phyloP scores from a whole-genome alignment of 2,888 invertebrate species.

The Sinopyrophorus schimmeli region DNA sequence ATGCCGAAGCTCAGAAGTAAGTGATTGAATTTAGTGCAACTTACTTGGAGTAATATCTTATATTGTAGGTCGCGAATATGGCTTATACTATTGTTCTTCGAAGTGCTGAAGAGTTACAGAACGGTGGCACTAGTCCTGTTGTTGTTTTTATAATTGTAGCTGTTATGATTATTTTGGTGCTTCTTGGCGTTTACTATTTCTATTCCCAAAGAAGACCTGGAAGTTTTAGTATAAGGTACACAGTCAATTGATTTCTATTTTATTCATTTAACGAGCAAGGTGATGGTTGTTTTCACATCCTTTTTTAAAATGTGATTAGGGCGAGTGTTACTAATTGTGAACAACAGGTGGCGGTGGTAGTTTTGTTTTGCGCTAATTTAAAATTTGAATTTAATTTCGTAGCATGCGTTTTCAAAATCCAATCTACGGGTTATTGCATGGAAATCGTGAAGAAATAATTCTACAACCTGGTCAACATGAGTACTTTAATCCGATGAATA shows the following conservation, averaged over 20 bases:
- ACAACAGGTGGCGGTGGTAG: too few species aligned
- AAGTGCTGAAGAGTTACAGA: too few species aligned
- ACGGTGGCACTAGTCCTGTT: too few species aligned
- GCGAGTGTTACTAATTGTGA: not conserved
- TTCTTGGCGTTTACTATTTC: constrained; percentile 30
- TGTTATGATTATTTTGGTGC: constrained; percentile 25
- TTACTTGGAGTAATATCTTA: not conserved
- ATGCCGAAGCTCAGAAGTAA: not conserved
- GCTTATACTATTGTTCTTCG: too few species aligned
- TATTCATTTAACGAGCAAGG: too few species aligned
- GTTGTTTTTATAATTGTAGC: constrained; percentile 27
- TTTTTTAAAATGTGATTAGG: not conserved
- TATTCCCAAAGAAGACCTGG: constrained; percentile 30
- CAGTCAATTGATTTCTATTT: too few species aligned
- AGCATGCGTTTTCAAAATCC: constrained; percentile 52
- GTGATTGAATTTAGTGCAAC: too few species aligned
- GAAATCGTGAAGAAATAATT: constrained; percentile 39
- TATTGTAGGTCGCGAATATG: not conserved
- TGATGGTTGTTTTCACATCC: not conserved
- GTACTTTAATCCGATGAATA: constrained; percentile 47
- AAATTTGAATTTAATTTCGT: too few species aligned
- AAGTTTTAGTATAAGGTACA: constrained; percentile 37
- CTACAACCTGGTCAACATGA: constrained; percentile 49
- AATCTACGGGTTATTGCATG: constrained; percentile 40
- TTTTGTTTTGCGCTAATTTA: constrained; percentile 10